These are phyloP conservation scores for Sapayoa aenigma DNA, from an alignment of 2,113 vertebrate genomes.

Conservation along the genomic window DNA sequence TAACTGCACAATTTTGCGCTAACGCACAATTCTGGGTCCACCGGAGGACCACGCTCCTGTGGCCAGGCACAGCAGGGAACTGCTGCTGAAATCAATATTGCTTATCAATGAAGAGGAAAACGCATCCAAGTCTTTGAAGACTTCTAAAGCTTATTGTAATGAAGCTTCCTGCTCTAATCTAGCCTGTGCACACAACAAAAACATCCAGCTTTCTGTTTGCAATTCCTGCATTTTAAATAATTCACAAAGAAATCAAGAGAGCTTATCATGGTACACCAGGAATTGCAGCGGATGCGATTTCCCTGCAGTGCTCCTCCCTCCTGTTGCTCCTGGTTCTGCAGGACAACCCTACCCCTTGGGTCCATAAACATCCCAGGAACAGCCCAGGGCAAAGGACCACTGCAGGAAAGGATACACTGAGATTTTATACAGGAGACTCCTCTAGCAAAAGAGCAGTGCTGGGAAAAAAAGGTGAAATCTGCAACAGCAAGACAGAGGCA, in stretches of 20 bases:
- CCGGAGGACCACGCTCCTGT: neutral
- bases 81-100: constrained; percentile 10
- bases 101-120: constrained; percentile 46
- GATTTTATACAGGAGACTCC: neutral
- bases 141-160: constrained; percentile 24
- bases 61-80: neutral
- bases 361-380: neutral
- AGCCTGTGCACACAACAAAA: constrained; percentile 5
- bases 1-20: neutral
- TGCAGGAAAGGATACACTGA: neutral
- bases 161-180: constrained; percentile 45
- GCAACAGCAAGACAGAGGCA: neutral
- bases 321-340: neutral
- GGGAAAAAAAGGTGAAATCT: neutral
- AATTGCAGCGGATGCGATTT: rapidly evolving
- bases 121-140: constrained; percentile 24
- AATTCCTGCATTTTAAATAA: constrained; percentile 45
- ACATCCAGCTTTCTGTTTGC: neutral
- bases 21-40: neutral
- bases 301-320: neutral
- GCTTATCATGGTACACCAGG: neutral
- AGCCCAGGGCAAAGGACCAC: neutral
- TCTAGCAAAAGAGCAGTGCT: neutral
- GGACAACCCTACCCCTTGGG: neutral
- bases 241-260: constrained; percentile 42